A percentile compares a stretch with the other conserved stretches of the same genome.
Conservation (phyloP, 2,797 vertebrate species). For the Pogoniulus pusillus region DNA sequence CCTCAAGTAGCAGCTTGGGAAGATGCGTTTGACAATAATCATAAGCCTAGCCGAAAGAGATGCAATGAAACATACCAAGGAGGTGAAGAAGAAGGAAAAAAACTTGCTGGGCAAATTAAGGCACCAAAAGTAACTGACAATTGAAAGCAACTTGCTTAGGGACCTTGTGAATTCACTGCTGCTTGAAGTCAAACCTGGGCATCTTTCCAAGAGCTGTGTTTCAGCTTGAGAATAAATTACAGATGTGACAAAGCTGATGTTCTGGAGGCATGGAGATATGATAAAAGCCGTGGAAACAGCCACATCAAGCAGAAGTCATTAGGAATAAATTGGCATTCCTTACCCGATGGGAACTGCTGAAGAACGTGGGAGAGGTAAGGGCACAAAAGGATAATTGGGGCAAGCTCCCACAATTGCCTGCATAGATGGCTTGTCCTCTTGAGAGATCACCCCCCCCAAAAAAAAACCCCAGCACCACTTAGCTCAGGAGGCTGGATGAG, state of each 20-base stretch:
- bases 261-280: conserved; percentile 54
- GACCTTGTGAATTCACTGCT: conserved; percentile 39
- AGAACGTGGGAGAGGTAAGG: conserved; percentile 2
- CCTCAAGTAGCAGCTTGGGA: neutral
- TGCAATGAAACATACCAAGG: neutral
- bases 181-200: conserved; percentile 54
- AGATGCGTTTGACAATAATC: neutral
- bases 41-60: neutral
- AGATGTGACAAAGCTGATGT: conserved; percentile 59
- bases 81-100: neutral
- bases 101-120: conserved; percentile 4
- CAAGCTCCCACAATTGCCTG: neutral
- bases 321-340: conserved; percentile 38
- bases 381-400: neutral
- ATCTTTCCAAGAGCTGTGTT: conserved; percentile 32
- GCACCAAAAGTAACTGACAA: conserved; percentile 20
- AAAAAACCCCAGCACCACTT: neutral
- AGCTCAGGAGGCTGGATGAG: neutral
- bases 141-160: conserved; percentile 17
- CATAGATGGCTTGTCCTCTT: neutral
- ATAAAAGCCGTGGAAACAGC: neutral
- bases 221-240: conserved; percentile 60
- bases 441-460: neutral
- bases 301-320: conserved; percentile 23
- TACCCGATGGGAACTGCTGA: neutral